These are phyloP conservation scores for Typhlomys cinereus DNA, from an alignment of 2,113 vertebrate species.

Conservation along the genomic window DNA sequence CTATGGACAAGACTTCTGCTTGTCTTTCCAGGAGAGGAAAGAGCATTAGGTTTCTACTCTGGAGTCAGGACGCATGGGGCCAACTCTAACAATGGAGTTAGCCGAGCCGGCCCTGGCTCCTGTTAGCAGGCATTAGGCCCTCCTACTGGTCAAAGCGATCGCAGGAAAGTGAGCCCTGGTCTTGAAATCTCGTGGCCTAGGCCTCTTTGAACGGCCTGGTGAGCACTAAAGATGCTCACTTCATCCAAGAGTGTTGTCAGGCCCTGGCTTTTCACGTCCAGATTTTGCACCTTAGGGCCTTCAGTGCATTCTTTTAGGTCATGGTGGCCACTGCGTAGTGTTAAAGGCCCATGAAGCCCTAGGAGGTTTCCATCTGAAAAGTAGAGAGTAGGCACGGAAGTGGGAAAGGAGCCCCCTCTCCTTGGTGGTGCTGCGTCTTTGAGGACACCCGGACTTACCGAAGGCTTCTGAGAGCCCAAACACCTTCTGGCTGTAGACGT, in stretches of 20 bases:
- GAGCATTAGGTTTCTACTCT: background rate
- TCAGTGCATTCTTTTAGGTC: background rate
- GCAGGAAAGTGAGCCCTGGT: background rate
- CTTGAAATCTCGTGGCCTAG: background rate
- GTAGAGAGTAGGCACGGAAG: background rate
- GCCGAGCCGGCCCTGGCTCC: background rate
- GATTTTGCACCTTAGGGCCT: background rate
- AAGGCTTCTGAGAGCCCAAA: conserved; percentile 96
- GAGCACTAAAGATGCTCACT: background rate
- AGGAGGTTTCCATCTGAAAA: conserved; percentile 10
- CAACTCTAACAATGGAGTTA: background rate
- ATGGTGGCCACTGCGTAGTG: background rate
- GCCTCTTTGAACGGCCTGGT: background rate
- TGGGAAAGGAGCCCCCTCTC: background rate
- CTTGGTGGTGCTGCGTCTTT: background rate
- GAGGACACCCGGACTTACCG: conserved; percentile 82
- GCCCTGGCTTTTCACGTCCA: background rate
- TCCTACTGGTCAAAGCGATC: background rate
- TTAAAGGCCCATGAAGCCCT: background rate
- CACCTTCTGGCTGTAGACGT: conserved; percentile 99
- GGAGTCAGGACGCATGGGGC: background rate
- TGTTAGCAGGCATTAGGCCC: background rate
- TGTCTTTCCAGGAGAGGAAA: background rate
- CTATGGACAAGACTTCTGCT: background rate
- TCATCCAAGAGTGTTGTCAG: background rate